phyloP scores from a whole-genome alignment of 92 coral and sea anemone species.

The Meandrina meandrites region DNA sequence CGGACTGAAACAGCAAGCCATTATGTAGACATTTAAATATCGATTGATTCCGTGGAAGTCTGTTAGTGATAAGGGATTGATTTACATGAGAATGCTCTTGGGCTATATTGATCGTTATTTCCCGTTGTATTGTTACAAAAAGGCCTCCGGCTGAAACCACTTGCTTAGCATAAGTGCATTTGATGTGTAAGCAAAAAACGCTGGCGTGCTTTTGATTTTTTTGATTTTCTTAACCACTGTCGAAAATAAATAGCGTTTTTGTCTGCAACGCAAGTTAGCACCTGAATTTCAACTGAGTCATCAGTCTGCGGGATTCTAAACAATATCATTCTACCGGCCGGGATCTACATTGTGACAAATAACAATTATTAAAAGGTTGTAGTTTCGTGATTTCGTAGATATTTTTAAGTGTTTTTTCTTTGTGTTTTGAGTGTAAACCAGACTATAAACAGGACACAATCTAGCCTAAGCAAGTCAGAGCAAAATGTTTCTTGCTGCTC shows the following conservation, averaged over 20 bases:
- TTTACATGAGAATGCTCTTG: slow-evolving; percentile 1
- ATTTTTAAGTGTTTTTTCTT: neutral
- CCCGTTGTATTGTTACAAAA: neutral
- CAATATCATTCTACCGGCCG: neutral
- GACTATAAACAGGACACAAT: neutral
- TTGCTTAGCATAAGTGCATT: neutral
- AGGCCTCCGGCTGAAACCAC: neutral
- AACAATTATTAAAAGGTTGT: neutral
- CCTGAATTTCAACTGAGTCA: neutral
- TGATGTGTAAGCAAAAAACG: neutral
- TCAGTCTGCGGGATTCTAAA: neutral
- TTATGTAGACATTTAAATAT: neutral
- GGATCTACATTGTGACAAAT: neutral
- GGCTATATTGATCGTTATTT: neutral
- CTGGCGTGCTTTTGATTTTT: neutral
- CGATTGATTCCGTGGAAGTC: neutral
- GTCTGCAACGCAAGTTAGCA: neutral
- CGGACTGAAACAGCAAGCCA: neutral
- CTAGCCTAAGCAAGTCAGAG: neutral
- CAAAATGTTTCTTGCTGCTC: neutral
- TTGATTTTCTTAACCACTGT: neutral
- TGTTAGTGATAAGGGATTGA: neutral
- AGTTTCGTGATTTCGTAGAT: neutral
- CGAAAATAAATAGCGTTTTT: neutral
- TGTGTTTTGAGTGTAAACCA: neutral